phyloP scores from a whole-genome alignment of 2,888 invertebrate genomes.

The Prionchulus punctatus region DNA sequence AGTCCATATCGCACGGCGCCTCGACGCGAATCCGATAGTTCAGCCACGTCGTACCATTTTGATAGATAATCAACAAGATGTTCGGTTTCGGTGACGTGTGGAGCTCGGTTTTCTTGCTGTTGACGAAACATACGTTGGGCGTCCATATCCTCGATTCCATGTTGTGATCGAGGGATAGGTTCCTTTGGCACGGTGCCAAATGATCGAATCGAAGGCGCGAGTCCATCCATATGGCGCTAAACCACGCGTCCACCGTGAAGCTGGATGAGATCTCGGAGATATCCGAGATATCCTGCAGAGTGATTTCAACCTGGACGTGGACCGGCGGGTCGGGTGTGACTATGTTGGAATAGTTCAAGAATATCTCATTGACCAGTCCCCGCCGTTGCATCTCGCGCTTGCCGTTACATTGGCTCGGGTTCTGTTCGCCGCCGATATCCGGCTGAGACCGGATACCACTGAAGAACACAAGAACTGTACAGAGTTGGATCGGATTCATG shows the following conservation, averaged over 20 bases:
- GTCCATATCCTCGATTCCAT: conserved; percentile 16
- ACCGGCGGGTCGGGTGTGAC: too few species aligned
- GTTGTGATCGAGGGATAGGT: conserved; percentile 22
- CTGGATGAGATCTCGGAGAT: conserved; percentile 17
- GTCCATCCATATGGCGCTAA: conserved; percentile 30
- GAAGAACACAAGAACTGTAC: too few species aligned
- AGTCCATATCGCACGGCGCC: conserved; percentile 29
- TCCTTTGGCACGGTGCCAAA: conserved; percentile 21
- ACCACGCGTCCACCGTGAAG: conserved; percentile 26
- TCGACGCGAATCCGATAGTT: conserved; percentile 22
- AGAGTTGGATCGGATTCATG: too few species aligned
- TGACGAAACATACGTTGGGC: conserved; percentile 12
- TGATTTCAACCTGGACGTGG: not conserved
- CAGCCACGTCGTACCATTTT: conserved; percentile 25
- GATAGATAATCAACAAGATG: conserved; percentile 28
- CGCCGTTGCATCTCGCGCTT: too few species aligned
- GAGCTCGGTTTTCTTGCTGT: conserved; percentile 16
- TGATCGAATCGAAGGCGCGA: conserved; percentile 13
- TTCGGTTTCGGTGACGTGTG: conserved; percentile 28
- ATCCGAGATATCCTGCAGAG: not conserved
- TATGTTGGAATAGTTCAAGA: too few species aligned
- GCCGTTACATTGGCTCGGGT: too few species aligned
- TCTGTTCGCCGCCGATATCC: too few species aligned
- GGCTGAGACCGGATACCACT: too few species aligned
- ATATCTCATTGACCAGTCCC: too few species aligned